These are phyloP conservation scores for Dolichallabes microphthalmus DNA, from an alignment of 2,113 vertebrate species.

Conservation along the genomic window DNA sequence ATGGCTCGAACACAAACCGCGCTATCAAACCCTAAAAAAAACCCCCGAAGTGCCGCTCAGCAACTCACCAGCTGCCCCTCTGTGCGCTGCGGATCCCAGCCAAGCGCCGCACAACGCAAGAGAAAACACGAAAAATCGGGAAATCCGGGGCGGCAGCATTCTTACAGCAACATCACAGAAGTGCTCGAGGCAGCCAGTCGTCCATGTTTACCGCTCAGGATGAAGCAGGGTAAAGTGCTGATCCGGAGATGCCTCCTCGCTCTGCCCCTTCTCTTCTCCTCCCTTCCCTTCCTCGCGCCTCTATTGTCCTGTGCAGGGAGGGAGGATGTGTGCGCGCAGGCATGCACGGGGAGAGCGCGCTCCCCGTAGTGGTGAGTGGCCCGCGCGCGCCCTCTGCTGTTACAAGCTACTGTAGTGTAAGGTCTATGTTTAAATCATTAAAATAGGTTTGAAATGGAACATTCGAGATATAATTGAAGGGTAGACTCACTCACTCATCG, in stretches of 20 bases:
- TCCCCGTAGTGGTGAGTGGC: neutral
- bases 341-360: neutral
- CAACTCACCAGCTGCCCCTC: conserved; percentile 23
- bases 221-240: conserved; percentile 36
- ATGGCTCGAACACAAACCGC: neutral
- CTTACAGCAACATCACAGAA: conserved; percentile 56
- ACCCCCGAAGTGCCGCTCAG: neutral
- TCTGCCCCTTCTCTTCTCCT: conserved; percentile 22
- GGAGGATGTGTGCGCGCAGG: neutral
- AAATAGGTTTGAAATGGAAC: too few relatives aligned
- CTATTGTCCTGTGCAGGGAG: conserved; percentile 40
- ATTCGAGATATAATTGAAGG: too few relatives aligned
- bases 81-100: conserved; percentile 20
- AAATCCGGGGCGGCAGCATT: conserved; percentile 49
- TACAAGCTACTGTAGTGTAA: too few relatives aligned
- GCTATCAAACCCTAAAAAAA: neutral
- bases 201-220: conserved; percentile 56
- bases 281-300: conserved; percentile 12
- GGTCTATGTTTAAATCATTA: neutral
- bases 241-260: conserved; percentile 36
- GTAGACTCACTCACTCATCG: too few relatives aligned
- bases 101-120: conserved; percentile 29
- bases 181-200: conserved; percentile 36
- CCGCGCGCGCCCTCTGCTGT: conserved; percentile 40
- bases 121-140: conserved; percentile 11